Evolutionary conservation across 2,113 vertebrate species (phyloP), one percentile per base, ranked within the genome.

Genomic region (Rhinolophus ferrumequinum): DNA sequence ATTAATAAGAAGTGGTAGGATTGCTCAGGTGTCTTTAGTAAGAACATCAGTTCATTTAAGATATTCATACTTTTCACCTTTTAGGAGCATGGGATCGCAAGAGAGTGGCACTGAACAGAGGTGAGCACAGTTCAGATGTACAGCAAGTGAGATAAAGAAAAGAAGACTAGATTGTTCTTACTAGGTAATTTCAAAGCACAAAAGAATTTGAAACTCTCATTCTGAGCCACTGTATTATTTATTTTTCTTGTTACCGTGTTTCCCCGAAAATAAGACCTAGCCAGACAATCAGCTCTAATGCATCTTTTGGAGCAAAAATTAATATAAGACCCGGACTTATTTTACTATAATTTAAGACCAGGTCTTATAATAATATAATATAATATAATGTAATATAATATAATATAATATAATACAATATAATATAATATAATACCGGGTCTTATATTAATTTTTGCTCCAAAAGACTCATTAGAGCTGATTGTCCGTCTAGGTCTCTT

Each of bases 161-260:
- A 73, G 1, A 94, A n/a, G 28, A 44, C 26, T 18, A 67, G 0
- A 88, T 50, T 84, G n/a, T 52, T 86, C 47, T 86, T 85, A 67
- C 50, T 56, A 81, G 22, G 52, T 69, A 87, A 56, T 88, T 80
- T 85, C 64, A 85, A 87, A 97, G 24, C 69, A 94, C 30, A 87
- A 66, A 90, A 90, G 24, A 28, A 88, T 93, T 88, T 92, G 24
- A 83, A 95, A 90, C 44, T 91, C 41, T 91, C 41, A 72, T 4
- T 28, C 5, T 96, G 69, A 93, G 33, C 2, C 84, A 69, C 12
- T 88, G 5, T 28, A 90, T 95, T 93, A 93, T 83, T 52, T 54
- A 35, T 44, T 94, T 97, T 58, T 4, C 72, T 76, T 96, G 38
- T 28, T 97, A 44, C 41, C 6, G 6, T 44, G 41, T 44, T 44